Evolutionary conservation across 2,797 vertebrate genomes (phyloP).

Genomic region (Scomberomorus guttatus): DNA sequence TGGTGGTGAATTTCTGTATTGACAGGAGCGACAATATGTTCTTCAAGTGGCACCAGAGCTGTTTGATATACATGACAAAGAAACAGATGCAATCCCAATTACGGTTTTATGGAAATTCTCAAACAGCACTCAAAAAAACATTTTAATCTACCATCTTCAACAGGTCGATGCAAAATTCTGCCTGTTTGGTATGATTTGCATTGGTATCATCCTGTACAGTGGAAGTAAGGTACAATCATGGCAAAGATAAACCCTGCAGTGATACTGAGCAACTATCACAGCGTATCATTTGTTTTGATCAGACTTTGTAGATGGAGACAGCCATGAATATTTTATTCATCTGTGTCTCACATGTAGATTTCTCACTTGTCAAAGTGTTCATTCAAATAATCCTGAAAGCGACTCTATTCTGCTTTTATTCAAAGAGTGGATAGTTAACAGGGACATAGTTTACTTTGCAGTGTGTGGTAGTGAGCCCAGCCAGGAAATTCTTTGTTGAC

Average conservation of each 20-base stretch:
- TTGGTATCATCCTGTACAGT: slow-evolving; percentile 8
- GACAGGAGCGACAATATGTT: slow-evolving; percentile 4
- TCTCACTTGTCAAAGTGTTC: slow-evolving; percentile 30
- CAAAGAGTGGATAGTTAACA: slow-evolving; percentile 46
- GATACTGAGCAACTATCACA: slow-evolving; percentile 14
- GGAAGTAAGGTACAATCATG: background rate
- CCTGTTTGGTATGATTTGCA: slow-evolving; percentile 14
- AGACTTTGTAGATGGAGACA: slow-evolving; percentile 42
- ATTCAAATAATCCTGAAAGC: slow-evolving; percentile 46
- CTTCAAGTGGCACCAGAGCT: slow-evolving; percentile 20
- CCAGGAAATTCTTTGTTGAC: slow-evolving; percentile 74
- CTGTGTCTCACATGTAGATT: slow-evolving; percentile 34
- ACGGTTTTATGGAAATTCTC: slow-evolving; percentile 17
- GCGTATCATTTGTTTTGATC: slow-evolving; percentile 42
- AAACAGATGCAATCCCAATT: slow-evolving; percentile 22
- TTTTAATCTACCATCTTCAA: slow-evolving; percentile 10
- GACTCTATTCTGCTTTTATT: slow-evolving; percentile 43
- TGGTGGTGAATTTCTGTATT: slow-evolving; percentile 6
- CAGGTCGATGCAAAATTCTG: slow-evolving; percentile 4
- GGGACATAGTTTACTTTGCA: slow-evolving; percentile 60
- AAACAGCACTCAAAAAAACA: background rate
- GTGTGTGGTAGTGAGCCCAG: slow-evolving; percentile 58
- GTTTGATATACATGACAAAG: slow-evolving; percentile 17
- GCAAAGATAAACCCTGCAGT: slow-evolving; percentile 18
- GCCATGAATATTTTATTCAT: slow-evolving; percentile 47